Base-by-base conservation (phyloP, 2,888 invertebrate genomes). In the Acanthosoma haemorrhoidale region DNA sequence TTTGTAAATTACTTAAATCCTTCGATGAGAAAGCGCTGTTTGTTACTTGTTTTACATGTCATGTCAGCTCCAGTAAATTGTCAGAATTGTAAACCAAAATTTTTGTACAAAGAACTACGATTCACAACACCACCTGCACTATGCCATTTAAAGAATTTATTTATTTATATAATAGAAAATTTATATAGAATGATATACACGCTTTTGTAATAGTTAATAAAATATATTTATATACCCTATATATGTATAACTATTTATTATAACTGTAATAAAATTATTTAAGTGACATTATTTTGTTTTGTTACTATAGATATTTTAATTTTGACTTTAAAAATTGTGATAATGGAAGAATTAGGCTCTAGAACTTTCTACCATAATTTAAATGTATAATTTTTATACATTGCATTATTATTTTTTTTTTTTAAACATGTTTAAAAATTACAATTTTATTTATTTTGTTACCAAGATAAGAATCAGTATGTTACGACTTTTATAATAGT, bases 391-490 rank as follows among this genome's bases (percentile, higher is more conserved):
- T 25, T 25, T 51, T 51, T 51, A 51, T 51, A 51, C 51, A 21
- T 51, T 51, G 51, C 51, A 51, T 51, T 25, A 13, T 51, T 51
- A 6, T 32, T 32, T 51, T 51, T 51, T 13, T 51, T 51, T 51
- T 25, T 51, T 51, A 21, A 25, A 51, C 25, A 13, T 51, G n/a
- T 51, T 25, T 51, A 51, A 38, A 64, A 64, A 64, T 64, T 39
- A 29, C 64, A 64, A 64, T 25, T 64, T 64, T 64, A 64, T 64
- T 59, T 15, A 64, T 15, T 29, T 64, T 64, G 64, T 64, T 64
- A 64, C 64, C 64, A 64, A 38, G n/a, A 64, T 41, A 64, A 64
- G 41, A 64, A 41, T 64, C 64, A 64, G 64, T 64, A 64, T 64
- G 41, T 64, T 64, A 64, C 64, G 41, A 11, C 64, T 4, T 64